These are phyloP conservation scores for Polypedilum vanderplanki DNA, from an alignment of 1,140 invertebrate genomes.

Conservation along the genomic window DNA sequence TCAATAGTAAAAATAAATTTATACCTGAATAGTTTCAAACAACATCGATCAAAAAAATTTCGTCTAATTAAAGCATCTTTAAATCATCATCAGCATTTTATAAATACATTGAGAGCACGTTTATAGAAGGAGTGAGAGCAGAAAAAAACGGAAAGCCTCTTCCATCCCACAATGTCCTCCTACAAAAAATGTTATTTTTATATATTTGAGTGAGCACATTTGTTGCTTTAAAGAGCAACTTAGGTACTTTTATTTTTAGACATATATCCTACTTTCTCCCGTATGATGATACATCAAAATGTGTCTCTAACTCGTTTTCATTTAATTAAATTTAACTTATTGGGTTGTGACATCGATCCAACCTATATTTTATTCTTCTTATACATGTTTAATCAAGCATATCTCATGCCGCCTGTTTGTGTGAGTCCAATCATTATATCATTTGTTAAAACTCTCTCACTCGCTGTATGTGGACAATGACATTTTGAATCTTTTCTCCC, in stretches of 20 bases:
- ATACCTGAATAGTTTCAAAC: no score
- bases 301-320: background rate
- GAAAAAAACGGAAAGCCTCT: background rate
- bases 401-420: background rate
- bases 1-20: no score
- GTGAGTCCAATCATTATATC: background rate
- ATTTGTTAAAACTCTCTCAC: background rate
- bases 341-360: background rate
- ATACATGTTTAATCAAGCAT: background rate
- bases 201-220: background rate
- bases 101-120: background rate
- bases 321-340: background rate
- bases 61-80: background rate
- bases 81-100: background rate
- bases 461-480: background rate
- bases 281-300: background rate
- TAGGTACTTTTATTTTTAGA: no score
- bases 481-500: background rate
- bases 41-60: background rate
- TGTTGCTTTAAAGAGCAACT: background rate
- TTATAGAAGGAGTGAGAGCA: background rate
- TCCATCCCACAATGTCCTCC: constrained; percentile 21
- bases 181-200: background rate
- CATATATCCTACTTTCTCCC: no score
- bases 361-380: background rate